Evolutionary conservation across 2,888 invertebrate genomes (phyloP).

Genomic region (Meteorus colon): DNA sequence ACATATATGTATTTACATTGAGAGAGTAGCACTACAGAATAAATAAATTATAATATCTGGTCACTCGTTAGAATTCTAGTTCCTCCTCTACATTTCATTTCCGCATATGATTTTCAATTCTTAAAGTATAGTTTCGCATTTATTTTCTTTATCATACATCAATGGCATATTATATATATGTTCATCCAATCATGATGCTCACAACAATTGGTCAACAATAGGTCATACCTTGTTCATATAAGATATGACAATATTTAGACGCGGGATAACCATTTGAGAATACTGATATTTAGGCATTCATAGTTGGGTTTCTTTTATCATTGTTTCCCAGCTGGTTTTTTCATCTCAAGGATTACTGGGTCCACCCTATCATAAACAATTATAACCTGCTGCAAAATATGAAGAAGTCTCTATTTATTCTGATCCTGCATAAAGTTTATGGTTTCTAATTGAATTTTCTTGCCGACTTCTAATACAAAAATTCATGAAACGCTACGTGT

Average conservation of each 20-base stretch:
- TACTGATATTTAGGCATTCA: conserved; percentile 51
- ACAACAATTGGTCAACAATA: conserved; percentile 62
- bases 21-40: conserved; percentile 47
- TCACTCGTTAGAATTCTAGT: conserved; percentile 29
- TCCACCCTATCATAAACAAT: background rate
- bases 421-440: no score
- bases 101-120: background rate
- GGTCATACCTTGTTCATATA: conserved; percentile 50
- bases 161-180: background rate
- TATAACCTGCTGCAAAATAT: background rate
- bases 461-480: no score
- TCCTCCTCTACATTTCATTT: conserved; percentile 28
- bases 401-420: no score
- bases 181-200: conserved; percentile 35
- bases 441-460: no score
- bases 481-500: background rate
- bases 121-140: background rate
- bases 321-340: background rate
- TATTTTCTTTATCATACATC: background rate
- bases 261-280: conserved; percentile 40
- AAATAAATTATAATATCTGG: conserved; percentile 49
- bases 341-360: no score
- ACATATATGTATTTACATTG: conserved; percentile 48
- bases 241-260: conserved; percentile 24
- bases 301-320: background rate